phyloP scores from a whole-genome alignment of 2,797 vertebrate species.

The Okamejei kenojei region DNA sequence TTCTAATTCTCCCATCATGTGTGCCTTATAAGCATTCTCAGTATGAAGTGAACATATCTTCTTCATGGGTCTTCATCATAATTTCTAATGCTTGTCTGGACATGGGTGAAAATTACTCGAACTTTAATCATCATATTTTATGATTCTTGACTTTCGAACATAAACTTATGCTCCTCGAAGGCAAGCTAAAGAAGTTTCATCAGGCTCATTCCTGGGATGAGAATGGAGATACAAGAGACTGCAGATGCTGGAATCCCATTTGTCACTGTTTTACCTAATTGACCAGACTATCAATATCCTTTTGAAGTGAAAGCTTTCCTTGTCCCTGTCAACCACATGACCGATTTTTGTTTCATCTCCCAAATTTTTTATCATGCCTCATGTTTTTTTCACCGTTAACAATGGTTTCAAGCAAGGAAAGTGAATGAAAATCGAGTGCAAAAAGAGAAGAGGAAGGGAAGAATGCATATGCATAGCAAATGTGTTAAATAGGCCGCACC shows the following conservation, averaged over 20 bases:
- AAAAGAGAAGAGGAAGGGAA: neutral
- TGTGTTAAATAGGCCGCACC: no score
- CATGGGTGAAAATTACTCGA: neutral
- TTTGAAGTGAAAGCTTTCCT: no score
- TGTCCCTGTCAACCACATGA: no score
- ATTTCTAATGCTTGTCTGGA: neutral
- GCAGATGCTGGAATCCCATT: no score
- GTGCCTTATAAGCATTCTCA: neutral
- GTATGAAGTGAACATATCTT: neutral
- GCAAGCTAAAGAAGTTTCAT: no score
- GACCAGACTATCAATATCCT: no score
- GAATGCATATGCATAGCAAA: neutral
- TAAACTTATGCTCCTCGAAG: neutral
- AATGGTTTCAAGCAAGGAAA: neutral
- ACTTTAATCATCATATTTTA: neutral
- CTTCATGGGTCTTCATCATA: neutral
- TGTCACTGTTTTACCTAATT: no score
- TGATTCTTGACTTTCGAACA: neutral
- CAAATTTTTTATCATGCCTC: no score
- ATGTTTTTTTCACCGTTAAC: no score
- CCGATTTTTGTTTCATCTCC: no score
- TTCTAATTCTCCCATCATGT: neutral
- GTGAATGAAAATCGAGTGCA: neutral
- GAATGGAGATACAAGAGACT: no score
- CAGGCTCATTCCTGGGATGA: no score